Base-by-base conservation (phyloP, 92 coral and sea anemone genomes). In the Chrysogorgia sp. region DNA sequence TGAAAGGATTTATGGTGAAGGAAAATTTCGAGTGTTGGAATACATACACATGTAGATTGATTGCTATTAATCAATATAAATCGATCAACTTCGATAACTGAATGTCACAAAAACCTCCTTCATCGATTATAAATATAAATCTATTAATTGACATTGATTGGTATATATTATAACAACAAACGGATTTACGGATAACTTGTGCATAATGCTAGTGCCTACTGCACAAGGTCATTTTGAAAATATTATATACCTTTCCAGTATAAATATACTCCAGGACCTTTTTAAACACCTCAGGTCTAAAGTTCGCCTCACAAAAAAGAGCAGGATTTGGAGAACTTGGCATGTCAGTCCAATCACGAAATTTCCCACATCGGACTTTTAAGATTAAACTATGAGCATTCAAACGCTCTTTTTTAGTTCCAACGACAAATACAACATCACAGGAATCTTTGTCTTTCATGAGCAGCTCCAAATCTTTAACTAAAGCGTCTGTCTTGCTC, bases 211-310 rank as follows among this genome's bases (percentile, higher is more conserved):
- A n/a, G n/a, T n/a, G n/a, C n/a, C n/a, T n/a, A n/a, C 67, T 24
- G 17, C 32, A 61, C 17, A 26, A 61, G 67, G 3, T 3, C 17
- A 33, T 61, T 19, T 2, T 19, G 32, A 24, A 19, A 8, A 17
- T 61, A 24, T 61, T 29, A 56, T 48, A 45, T 81, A 94, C 98
- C 92, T 91, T 89, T 80, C 98, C 97, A 17, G 98, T 89, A 57
- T 94, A 94, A 22, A 91, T 70, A 71, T 88, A 94, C 63, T 77
- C 70, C 2, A 94, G 77, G 29, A 94, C 98, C 29, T 94, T 93
- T 53, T 84, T 80, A 50, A 94, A 94, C n/a, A 91, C 96, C 67
- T 86, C 88, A 0, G 91, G 78, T 58, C 85, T 75, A 67, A 83
- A 89, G 9, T 85, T 88, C 20, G 83, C 68, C 23, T 91, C 91